Percentiles rank a stretch among this genome's conserved stretches.
phyloP scores from a whole-genome alignment of 2,888 invertebrate genomes.

The Rhogogaster chlorosoma region DNA sequence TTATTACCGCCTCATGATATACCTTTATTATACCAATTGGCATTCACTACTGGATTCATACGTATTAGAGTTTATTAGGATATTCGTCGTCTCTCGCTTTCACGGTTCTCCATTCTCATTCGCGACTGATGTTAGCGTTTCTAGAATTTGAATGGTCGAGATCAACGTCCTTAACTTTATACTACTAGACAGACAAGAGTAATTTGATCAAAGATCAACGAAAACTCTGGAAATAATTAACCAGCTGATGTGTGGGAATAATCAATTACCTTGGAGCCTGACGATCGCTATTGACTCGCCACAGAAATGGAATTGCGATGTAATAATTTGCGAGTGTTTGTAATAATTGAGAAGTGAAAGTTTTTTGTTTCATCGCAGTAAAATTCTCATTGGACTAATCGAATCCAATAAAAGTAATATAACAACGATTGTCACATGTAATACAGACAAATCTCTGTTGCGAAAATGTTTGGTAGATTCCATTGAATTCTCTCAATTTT shows the following conservation, averaged over 20 bases:
- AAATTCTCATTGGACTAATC: not conserved
- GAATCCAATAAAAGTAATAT: not conserved
- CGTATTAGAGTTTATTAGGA: conserved; percentile 7
- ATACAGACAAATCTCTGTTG: not conserved
- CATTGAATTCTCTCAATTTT: not conserved
- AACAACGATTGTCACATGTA: not conserved
- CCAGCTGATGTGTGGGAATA: not conserved
- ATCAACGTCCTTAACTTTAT: not conserved
- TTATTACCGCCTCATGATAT: not conserved
- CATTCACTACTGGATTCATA: not conserved
- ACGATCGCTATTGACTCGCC: not conserved
- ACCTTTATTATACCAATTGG: not conserved
- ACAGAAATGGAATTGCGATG: not conserved
- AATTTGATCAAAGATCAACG: not conserved
- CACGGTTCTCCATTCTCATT: not conserved
- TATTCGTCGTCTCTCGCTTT: not conserved
- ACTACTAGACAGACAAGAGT: not conserved
- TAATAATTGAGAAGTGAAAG: not conserved
- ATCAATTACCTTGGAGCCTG: not conserved
- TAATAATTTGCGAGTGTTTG: not conserved
- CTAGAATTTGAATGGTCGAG: not conserved
- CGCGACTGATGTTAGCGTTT: not conserved
- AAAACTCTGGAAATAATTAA: not conserved
- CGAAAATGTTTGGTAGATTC: not conserved
- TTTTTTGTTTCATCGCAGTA: not conserved